These are phyloP conservation scores for Dryobota labecula DNA, from an alignment of 2,888 invertebrate genomes.

Conservation along the genomic window DNA sequence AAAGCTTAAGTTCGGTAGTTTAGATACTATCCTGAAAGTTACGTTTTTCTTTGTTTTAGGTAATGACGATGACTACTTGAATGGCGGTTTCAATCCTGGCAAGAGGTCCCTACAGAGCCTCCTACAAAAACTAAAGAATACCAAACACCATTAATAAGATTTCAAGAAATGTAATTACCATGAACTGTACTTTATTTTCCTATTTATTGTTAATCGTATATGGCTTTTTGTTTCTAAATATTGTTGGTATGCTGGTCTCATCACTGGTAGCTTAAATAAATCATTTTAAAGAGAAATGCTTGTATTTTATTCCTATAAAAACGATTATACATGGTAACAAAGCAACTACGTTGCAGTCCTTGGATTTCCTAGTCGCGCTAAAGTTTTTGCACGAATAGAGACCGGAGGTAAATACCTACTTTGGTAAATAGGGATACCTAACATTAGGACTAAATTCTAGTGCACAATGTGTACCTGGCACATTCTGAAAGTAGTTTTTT, in stretches of 20 bases:
- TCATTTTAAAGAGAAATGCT: background rate
- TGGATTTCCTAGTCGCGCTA: background rate
- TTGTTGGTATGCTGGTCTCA: conserved; percentile 47
- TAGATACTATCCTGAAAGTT: background rate
- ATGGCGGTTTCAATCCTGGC: conserved; percentile 83
- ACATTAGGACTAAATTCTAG: background rate
- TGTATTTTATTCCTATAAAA: background rate
- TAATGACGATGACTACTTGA: conserved; percentile 79
- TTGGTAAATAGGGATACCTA: background rate
- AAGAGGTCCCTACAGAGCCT: conserved; percentile 77
- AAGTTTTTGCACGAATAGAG: background rate
- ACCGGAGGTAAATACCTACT: background rate
- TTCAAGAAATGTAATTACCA: background rate
- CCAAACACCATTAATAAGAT: conserved; percentile 47
- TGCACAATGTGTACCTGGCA: too few species aligned
- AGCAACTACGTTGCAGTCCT: too few species aligned
- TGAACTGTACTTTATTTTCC: conserved; percentile 1
- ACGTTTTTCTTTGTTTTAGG: conserved; percentile 66
- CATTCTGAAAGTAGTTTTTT: too few species aligned
- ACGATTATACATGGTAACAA: background rate
- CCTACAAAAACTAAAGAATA: conserved; percentile 66
- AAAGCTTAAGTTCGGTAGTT: background rate
- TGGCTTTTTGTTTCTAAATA: conserved; percentile 6
- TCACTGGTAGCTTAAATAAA: conserved; percentile 42
- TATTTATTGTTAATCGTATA: background rate